These are phyloP conservation scores for Apus apus DNA, from an alignment of 2,113 vertebrate genomes.

Conservation along the genomic window DNA sequence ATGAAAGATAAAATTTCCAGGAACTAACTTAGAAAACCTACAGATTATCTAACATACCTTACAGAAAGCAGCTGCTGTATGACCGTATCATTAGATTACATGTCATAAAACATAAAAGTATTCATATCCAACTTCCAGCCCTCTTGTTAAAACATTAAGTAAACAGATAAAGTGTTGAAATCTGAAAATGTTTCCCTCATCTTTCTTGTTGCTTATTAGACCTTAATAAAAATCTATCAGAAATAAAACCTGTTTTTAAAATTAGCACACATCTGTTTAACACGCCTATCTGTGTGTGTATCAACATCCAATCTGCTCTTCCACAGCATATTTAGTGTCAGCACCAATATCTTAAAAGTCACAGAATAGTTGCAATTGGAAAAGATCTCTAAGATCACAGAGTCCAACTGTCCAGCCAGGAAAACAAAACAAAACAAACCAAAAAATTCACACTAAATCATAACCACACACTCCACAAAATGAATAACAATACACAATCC, in stretches of 20 bases:
- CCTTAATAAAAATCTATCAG: not conserved
- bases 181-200: not conserved
- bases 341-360: not conserved
- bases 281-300: not conserved
- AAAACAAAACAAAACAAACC: too few species aligned
- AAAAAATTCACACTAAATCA: too few species aligned
- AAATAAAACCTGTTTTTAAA: not conserved
- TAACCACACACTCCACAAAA: too few species aligned
- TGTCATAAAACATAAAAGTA: not conserved
- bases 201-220: not conserved
- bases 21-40: slow-evolving; percentile 6
- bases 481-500: too few species aligned
- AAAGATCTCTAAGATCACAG: too few species aligned
- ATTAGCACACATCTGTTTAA: not conserved
- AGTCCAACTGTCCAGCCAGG: too few species aligned
- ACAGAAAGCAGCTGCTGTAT: not conserved
- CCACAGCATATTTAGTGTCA: not conserved
- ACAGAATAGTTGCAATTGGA: too few species aligned
- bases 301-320: not conserved
- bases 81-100: not conserved
- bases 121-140: not conserved
- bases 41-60: not conserved
- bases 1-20: slow-evolving; percentile 8
- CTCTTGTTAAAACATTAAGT: not conserved
- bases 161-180: not conserved